Evolutionary conservation across 2,888 invertebrate genomes (phyloP).

Genomic region (Parnassius glacialis): DNA sequence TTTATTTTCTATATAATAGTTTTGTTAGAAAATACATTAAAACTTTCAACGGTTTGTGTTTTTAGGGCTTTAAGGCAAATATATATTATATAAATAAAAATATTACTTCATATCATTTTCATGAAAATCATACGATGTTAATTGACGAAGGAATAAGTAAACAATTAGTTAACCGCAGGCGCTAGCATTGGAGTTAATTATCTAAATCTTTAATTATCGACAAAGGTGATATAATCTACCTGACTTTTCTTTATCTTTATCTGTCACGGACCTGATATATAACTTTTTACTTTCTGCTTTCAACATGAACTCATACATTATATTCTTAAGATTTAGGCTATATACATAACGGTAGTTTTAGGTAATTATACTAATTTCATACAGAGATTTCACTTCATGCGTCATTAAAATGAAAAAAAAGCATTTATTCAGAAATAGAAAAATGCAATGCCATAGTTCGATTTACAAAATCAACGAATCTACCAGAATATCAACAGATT

Average conservation of each 20-base stretch:
- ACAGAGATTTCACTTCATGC: not conserved
- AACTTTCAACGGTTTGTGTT: too few relatives aligned
- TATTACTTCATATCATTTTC: too few relatives aligned
- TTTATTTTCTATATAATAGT: too few relatives aligned
- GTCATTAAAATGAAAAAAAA: slow-evolving; percentile 38
- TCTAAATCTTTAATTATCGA: not conserved
- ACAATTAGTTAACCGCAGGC: not conserved
- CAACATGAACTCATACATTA: not conserved
- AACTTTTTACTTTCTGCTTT: not conserved
- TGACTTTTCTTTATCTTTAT: not conserved
- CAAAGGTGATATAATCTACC: not conserved
- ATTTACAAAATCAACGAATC: slow-evolving; percentile 30
- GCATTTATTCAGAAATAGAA: slow-evolving; percentile 45
- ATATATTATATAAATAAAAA: too few relatives aligned
- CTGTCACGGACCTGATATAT: not conserved
- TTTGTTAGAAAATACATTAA: too few relatives aligned
- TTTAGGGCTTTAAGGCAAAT: too few relatives aligned
- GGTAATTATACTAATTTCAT: not conserved
- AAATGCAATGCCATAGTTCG: slow-evolving; percentile 46
- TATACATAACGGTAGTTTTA: not conserved
- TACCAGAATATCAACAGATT: slow-evolving; percentile 39
- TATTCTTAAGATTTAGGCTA: not conserved
- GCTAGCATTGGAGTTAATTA: not conserved
- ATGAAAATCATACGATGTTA: too few relatives aligned
- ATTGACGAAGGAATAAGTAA: not conserved